Evolutionary conservation across 2,888 invertebrate species (phyloP).

Genomic region (Cremastinae sp.): DNA sequence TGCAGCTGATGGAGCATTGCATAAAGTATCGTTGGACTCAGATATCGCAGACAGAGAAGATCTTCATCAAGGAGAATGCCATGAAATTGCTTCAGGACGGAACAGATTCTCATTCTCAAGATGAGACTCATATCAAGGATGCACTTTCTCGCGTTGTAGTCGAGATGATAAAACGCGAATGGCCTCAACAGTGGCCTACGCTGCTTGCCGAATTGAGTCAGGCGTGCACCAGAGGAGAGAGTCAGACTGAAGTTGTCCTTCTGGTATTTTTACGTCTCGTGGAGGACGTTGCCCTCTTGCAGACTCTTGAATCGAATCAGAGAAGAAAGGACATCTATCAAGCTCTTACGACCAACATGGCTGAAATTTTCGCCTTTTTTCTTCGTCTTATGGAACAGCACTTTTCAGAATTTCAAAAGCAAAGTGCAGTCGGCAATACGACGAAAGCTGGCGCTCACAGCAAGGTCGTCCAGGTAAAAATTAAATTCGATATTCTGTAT

Average conservation of each 20-base stretch:
- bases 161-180: slow-evolving; percentile 97
- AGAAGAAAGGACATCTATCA: slow-evolving; percentile 95
- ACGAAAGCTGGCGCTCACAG: slow-evolving; percentile 87
- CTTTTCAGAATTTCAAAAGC: slow-evolving; percentile 87
- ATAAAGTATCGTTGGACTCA: slow-evolving; percentile 96
- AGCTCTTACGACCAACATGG: slow-evolving; percentile 93
- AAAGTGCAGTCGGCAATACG: slow-evolving; percentile 84
- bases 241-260: slow-evolving; percentile 94
- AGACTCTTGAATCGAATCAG: slow-evolving; percentile 93
- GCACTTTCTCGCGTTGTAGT: slow-evolving; percentile 94
- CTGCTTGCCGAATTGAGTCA: slow-evolving; percentile 90
- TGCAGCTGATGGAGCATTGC: slow-evolving; percentile 95
- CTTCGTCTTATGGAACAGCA: slow-evolving; percentile 90
- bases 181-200: slow-evolving; percentile 98
- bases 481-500: too few relatives aligned
- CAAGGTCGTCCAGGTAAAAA: slow-evolving; percentile 87
- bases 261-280: slow-evolving; percentile 93
- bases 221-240: slow-evolving; percentile 90
- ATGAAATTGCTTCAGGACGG: slow-evolving; percentile 91
- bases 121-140: slow-evolving; percentile 89
- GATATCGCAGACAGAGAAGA: slow-evolving; percentile 92
- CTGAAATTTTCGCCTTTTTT: slow-evolving; percentile 93
- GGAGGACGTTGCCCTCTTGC: slow-evolving; percentile 95
- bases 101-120: slow-evolving; percentile 85
- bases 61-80: slow-evolving; percentile 95